Conservation (phyloP, 2,797 vertebrate genomes). For the Bradypus variegatus region DNA sequence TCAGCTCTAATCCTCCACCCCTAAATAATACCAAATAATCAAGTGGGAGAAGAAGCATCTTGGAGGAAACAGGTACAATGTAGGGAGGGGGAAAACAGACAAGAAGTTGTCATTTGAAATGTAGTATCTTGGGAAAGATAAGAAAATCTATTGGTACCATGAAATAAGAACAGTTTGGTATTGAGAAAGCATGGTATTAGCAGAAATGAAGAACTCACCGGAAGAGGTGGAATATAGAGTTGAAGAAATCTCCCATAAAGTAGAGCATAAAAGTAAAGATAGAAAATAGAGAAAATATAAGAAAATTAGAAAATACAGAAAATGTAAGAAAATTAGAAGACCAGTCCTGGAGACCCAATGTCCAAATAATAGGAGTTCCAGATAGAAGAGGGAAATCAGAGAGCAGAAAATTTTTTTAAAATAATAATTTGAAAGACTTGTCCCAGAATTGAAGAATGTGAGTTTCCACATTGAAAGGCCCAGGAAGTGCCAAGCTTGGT, state of each 20-base stretch:
- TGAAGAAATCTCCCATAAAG: neutral
- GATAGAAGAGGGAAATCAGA: neutral
- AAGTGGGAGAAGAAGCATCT: neutral
- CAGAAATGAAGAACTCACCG: neutral
- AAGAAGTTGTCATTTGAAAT: neutral
- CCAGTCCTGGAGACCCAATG: neutral
- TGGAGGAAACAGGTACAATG: neutral
- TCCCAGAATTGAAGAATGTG: neutral
- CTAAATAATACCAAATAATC: neutral
- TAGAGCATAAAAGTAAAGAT: neutral
- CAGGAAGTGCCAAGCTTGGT: neutral
- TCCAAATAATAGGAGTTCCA: neutral
- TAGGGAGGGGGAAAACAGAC: neutral
- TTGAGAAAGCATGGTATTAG: neutral
- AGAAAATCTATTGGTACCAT: neutral
- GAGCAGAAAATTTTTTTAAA: neutral
- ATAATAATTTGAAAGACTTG: neutral
- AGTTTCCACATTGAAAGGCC: neutral
- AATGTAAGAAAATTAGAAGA: neutral
- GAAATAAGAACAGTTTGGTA: neutral
- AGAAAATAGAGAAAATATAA: neutral
- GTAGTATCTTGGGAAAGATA: neutral
- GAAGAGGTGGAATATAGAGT: neutral
- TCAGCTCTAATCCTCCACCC: neutral
- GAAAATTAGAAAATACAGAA: too few species aligned